Percentiles rank a stretch among this genome's conserved stretches.
Evolutionary conservation across 2,797 vertebrate genomes (phyloP).

Genomic region (Tenualosa ilisha): DNA sequence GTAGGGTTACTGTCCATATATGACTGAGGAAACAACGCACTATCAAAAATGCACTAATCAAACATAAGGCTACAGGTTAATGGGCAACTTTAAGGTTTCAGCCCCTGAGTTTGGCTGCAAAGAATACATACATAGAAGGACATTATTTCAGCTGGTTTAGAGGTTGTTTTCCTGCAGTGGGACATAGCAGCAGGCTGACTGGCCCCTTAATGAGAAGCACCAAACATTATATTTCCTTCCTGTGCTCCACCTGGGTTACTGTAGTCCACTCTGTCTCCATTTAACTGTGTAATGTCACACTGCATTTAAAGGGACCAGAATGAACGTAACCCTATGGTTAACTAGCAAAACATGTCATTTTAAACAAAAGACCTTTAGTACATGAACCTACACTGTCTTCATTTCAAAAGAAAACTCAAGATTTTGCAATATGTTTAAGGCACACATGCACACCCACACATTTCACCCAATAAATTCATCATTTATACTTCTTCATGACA

Average conservation of each 20-base stretch:
- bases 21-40: not conserved
- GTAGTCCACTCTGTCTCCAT: not conserved
- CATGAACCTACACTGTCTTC: not conserved
- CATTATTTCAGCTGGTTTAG: conserved; percentile 42
- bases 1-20: not conserved
- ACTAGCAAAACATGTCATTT: not conserved
- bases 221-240: conserved; percentile 60
- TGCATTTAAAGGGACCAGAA: not conserved
- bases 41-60: not conserved
- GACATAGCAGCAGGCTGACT: conserved; percentile 30
- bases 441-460: not conserved
- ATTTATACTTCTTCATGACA: not conserved
- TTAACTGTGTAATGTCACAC: not conserved
- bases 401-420: not conserved
- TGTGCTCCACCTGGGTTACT: conserved; percentile 31
- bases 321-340: not conserved
- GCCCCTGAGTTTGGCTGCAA: not conserved
- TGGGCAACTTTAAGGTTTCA: not conserved
- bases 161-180: conserved; percentile 31
- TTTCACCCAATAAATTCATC: not conserved
- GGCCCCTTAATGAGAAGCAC: conserved; percentile 50
- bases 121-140: not conserved
- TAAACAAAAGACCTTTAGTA: not conserved
- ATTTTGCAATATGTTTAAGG: not conserved
- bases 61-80: not conserved